Percentiles rank a stretch among this genome's conserved stretches.
Conservation (phyloP, 1,140 invertebrate species). For the Meloidogyne floridensis region DNA sequence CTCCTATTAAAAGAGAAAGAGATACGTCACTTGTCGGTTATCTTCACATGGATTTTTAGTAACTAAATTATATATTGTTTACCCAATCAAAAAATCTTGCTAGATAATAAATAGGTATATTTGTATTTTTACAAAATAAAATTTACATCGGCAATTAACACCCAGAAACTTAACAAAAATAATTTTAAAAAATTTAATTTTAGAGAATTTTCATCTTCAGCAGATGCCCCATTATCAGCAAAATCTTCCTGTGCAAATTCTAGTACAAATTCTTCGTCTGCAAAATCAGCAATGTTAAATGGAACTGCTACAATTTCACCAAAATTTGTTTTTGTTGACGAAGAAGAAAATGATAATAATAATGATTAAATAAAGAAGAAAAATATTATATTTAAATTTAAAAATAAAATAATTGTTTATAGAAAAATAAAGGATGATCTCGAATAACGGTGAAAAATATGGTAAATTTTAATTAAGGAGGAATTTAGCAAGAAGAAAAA, state of each 20-base stretch:
- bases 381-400: neutral
- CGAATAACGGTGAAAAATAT: neutral
- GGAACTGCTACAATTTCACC: neutral
- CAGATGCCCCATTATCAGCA: neutral
- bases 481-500: neutral
- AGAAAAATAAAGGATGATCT: neutral
- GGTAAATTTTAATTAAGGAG: neutral
- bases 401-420: neutral
- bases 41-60: too few species aligned
- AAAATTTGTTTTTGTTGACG: slow-evolving; percentile 29
- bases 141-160: neutral
- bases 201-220: neutral
- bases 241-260: slow-evolving; percentile 18
- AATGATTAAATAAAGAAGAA: neutral
- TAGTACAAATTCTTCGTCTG: neutral
- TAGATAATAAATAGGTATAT: too few species aligned
- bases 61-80: too few species aligned
- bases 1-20: too few species aligned
- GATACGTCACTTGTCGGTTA: too few species aligned
- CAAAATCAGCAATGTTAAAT: slow-evolving; percentile 7
- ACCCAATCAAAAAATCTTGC: too few species aligned
- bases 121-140: too few species aligned
- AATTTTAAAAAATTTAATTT: neutral
- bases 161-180: neutral
- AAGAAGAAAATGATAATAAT: slow-evolving; percentile 10